Evolutionary conservation across 2,888 invertebrate genomes (phyloP).

Genomic region (Orchesellides sinensis): DNA sequence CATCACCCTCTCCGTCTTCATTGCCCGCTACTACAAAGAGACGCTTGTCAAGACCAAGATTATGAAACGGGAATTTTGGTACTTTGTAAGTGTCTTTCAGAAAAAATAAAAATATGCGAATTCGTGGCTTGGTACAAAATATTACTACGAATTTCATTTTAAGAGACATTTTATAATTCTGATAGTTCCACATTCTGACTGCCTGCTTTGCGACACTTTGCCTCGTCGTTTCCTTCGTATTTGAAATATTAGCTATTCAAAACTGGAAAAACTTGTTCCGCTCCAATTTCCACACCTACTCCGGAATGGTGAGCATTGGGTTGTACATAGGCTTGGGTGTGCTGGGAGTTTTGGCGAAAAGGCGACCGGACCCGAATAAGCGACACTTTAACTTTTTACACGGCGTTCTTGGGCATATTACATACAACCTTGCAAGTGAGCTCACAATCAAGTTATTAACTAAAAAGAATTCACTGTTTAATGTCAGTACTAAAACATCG

Average conservation of each 20-base stretch:
- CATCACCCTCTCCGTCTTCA: conserved; percentile 39
- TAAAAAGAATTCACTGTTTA: neutral
- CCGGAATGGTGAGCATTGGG: neutral
- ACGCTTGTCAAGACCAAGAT: conserved; percentile 24
- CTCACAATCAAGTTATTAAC: neutral
- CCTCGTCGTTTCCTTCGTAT: neutral
- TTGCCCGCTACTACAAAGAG: conserved; percentile 61
- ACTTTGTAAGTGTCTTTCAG: conserved; percentile 28
- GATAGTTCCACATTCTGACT: conserved; percentile 3
- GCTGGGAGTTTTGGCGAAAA: neutral
- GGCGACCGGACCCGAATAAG: neutral
- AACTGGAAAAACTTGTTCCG: conserved; percentile 30
- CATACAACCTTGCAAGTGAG: conserved; percentile 15
- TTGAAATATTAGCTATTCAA: neutral
- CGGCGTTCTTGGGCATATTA: conserved; percentile 12
- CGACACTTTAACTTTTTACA: conserved; percentile 14
- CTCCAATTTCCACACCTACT: conserved; percentile 45
- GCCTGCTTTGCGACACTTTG: neutral
- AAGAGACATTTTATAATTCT: neutral
- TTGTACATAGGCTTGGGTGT: neutral
- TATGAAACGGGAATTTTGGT: conserved; percentile 30
- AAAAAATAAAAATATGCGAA: neutral
- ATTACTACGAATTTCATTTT: neutral
- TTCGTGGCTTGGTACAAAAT: too few relatives aligned
- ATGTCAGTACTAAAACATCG: neutral